Percentiles rank a stretch among this genome's conserved stretches.
These are phyloP conservation scores for Pammene aurita DNA, from an alignment of 2,888 invertebrate genomes.

Conservation along the genomic window DNA sequence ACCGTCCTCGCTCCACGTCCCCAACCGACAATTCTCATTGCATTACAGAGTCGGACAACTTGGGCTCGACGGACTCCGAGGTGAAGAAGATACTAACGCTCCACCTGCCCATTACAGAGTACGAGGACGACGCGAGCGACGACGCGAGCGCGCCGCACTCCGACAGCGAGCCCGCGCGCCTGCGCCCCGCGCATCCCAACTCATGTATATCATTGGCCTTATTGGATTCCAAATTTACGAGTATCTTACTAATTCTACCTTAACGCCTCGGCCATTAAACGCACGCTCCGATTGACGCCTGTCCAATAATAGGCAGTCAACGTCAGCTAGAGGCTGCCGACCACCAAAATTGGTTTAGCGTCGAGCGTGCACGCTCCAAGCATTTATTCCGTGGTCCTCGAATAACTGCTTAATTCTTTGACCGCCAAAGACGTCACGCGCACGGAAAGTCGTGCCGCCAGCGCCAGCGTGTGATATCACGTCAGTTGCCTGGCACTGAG, in stretches of 20 bases:
- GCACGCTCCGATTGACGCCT: too few relatives aligned
- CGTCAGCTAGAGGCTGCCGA: too few relatives aligned
- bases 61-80: constrained; percentile 97
- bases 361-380: too few relatives aligned
- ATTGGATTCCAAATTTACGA: constrained; percentile 20
- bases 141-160: constrained; percentile 84
- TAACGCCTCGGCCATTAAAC: too few relatives aligned
- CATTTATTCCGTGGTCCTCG: too few relatives aligned
- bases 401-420: too few relatives aligned
- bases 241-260: background rate
- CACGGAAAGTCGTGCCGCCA: too few relatives aligned
- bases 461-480: too few relatives aligned
- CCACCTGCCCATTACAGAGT: constrained; percentile 96
- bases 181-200: constrained; percentile 70
- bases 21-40: constrained; percentile 39
- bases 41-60: constrained; percentile 94
- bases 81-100: constrained; percentile 96
- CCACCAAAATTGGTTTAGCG: too few relatives aligned
- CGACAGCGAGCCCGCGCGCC: constrained; percentile 74
- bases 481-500: too few relatives aligned
- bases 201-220: constrained; percentile 57
- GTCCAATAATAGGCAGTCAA: too few relatives aligned
- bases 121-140: constrained; percentile 92
- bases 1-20: constrained; percentile 15
- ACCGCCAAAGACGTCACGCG: too few relatives aligned